A percentile compares a stretch with the other conserved stretches of the same genome.
Evolutionary conservation across 1,140 invertebrate species (phyloP).

Genomic region (Trichomalopsis sarcophagae): DNA sequence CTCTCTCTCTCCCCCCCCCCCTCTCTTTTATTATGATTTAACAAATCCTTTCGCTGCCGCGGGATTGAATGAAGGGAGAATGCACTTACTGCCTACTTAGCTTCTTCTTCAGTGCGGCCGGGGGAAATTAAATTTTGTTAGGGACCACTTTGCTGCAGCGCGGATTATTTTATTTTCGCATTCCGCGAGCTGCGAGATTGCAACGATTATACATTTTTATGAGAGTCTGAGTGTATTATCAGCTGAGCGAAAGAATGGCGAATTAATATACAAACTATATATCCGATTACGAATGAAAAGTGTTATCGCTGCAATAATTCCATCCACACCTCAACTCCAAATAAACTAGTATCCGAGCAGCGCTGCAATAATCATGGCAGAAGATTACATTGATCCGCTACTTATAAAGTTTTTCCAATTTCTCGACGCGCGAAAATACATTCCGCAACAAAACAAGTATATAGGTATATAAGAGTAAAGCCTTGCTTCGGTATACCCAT

Average conservation of each 20-base stretch:
- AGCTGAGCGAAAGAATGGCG: too few relatives aligned
- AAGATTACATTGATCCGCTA: too few relatives aligned
- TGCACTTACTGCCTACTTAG: not conserved
- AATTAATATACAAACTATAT: too few relatives aligned
- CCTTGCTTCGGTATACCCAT: not conserved
- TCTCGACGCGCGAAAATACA: not conserved
- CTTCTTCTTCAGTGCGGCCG: not conserved
- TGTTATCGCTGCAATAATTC: too few relatives aligned
- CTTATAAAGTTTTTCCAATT: not conserved
- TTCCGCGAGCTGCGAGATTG: not conserved
- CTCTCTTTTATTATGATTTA: slow-evolving; percentile 18
- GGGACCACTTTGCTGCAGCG: not conserved
- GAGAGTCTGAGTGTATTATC: too few relatives aligned
- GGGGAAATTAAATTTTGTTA: not conserved
- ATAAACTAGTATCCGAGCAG: too few relatives aligned
- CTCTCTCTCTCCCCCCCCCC: too few relatives aligned
- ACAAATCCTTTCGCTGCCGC: not conserved
- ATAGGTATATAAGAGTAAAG: not conserved
- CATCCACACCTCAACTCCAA: too few relatives aligned
- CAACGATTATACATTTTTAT: not conserved
- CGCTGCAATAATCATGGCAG: too few relatives aligned
- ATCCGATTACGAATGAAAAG: too few relatives aligned
- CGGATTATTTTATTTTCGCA: not conserved
- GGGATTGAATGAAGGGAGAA: not conserved
- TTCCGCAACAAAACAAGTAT: not conserved